Evolutionary conservation across 23 tunicate genomes (phyloP).

Genomic region (Corella eumyota): DNA sequence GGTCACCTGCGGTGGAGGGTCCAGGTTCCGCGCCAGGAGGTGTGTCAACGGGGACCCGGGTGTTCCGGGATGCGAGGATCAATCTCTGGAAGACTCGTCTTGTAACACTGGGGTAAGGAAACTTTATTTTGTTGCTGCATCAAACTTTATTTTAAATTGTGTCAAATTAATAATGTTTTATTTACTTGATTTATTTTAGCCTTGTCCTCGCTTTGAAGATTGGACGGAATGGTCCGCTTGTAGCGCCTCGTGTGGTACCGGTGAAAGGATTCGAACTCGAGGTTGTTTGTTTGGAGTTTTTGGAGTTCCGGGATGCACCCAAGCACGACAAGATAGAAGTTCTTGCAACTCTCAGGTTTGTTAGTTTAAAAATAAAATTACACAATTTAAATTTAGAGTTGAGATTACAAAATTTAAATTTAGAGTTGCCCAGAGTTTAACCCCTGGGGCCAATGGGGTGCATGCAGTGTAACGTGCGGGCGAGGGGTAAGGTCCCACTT

Average conservation of each 20-base stretch:
- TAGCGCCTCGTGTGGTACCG: conserved; percentile 57
- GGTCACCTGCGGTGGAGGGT: conserved; percentile 49
- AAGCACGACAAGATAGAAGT: no score
- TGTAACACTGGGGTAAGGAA: conserved; percentile 16
- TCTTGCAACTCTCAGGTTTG: no score
- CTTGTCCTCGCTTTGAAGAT: conserved; percentile 60
- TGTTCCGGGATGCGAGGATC: conserved; percentile 28
- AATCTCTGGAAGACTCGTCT: conserved; percentile 10
- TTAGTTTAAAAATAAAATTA: no score
- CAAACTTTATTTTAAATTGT: no score
- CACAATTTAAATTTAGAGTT: no score
- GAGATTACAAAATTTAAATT: no score
- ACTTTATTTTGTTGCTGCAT: conserved; percentile 11
- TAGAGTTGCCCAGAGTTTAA: no score
- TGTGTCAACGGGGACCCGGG: conserved; percentile 33
- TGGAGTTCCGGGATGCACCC: conserved; percentile 69
- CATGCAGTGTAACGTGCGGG: conserved; percentile 33
- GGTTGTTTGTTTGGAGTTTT: conserved; percentile 57
- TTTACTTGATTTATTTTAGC: no score
- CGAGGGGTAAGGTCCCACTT: conserved; percentile 19
- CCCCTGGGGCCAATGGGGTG: conserved; percentile 43
- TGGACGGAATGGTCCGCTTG: conserved; percentile 66
- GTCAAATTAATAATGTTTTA: no score
- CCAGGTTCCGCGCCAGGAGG: conserved; percentile 6
- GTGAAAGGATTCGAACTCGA: conserved; percentile 36